These are phyloP conservation scores for Lepus oiostolus DNA, from an alignment of 2,797 vertebrate species.

Conservation along the genomic window DNA sequence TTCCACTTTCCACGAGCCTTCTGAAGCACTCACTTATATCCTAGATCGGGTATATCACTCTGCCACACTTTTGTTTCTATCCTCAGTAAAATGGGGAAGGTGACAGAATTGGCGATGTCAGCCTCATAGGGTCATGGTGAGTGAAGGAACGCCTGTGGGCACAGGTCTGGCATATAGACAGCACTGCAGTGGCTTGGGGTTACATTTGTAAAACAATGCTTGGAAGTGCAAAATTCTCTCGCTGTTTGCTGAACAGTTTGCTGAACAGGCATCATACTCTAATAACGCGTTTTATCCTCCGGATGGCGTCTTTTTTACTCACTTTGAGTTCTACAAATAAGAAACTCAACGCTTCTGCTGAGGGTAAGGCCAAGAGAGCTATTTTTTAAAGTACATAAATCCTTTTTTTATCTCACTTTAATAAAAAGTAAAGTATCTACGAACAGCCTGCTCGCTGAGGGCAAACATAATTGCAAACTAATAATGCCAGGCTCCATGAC, in stretches of 20 bases:
- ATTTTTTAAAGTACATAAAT: slow-evolving; percentile 81
- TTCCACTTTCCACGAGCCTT: too few species aligned
- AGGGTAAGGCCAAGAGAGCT: slow-evolving; percentile 51
- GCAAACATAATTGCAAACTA: slow-evolving; percentile 83
- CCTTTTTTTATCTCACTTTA: slow-evolving; percentile 79
- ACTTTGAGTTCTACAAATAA: slow-evolving; percentile 36
- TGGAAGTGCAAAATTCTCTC: not conserved
- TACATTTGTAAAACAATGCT: not conserved
- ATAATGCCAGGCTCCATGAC: slow-evolving; percentile 76
- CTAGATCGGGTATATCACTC: not conserved
- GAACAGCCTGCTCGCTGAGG: slow-evolving; percentile 69
- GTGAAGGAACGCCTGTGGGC: not conserved
- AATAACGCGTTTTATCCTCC: not conserved
- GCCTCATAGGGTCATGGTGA: not conserved
- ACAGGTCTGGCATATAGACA: not conserved
- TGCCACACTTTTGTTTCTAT: not conserved
- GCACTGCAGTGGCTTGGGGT: not conserved
- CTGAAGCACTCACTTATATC: not conserved
- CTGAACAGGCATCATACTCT: not conserved
- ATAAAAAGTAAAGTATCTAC: slow-evolving; percentile 71
- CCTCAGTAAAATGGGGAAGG: not conserved
- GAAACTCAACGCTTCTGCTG: not conserved
- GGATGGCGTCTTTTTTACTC: slow-evolving; percentile 9
- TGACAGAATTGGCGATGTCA: not conserved
- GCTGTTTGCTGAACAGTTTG: not conserved